Percentiles rank a stretch among this genome's conserved stretches.
phyloP scores from a whole-genome alignment of 2,113 vertebrate genomes.

The Anthoscopus minutus region DNA sequence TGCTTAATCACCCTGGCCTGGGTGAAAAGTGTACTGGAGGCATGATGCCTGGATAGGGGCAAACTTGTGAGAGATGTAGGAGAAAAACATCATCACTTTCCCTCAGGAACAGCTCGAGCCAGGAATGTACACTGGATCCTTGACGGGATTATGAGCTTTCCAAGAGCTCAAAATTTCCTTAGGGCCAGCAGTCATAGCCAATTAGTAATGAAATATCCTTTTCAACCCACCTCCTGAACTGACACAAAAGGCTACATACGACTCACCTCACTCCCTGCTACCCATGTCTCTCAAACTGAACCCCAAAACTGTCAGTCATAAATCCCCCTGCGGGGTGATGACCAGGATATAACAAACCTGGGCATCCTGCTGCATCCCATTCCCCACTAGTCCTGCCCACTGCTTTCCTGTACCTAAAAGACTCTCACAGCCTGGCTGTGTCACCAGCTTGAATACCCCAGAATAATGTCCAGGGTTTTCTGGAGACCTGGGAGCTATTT shows the following conservation, averaged over 20 bases:
- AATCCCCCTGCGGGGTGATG: background rate
- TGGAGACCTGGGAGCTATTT: background rate
- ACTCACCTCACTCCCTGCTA: background rate
- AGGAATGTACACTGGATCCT: background rate
- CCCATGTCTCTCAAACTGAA: accelerated
- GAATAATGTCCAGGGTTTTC: background rate
- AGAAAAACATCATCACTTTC: conserved; percentile 2
- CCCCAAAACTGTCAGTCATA: accelerated
- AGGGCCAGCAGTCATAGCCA: background rate
- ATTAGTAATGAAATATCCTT: background rate
- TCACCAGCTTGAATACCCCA: background rate
- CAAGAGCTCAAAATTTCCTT: background rate
- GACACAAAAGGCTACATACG: background rate
- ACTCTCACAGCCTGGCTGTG: no score
- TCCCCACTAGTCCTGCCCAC: background rate
- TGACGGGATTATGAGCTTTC: background rate
- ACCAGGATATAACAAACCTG: background rate
- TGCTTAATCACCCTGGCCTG: conserved; percentile 75
- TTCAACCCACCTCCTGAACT: background rate
- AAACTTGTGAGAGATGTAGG: background rate
- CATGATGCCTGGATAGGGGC: conserved; percentile 59
- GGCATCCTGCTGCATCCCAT: background rate
- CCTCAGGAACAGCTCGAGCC: background rate
- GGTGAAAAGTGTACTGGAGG: conserved; percentile 37
- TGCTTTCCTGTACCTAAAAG: accelerated